Conservation (phyloP, 2,113 vertebrate species). For the Paracanthobrama guichenoti region DNA sequence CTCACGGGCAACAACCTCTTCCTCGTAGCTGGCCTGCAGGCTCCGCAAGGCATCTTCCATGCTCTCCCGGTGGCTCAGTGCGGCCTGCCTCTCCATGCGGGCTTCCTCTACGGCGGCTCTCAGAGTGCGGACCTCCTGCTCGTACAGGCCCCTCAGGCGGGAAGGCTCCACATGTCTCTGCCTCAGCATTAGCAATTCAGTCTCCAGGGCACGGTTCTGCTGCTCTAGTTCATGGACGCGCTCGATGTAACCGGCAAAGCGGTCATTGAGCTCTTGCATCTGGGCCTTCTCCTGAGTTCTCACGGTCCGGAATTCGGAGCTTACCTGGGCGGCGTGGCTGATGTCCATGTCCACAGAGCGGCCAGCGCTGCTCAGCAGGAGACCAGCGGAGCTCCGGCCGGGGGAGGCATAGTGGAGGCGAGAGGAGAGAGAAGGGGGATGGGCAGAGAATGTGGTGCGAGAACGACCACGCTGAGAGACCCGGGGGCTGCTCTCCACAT, state of each 20-base stretch:
- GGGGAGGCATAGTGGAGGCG: constrained; percentile 72
- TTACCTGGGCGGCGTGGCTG: constrained; percentile 71
- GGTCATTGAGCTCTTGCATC: constrained; percentile 78
- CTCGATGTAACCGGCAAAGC: constrained; percentile 79
- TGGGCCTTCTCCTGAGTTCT: constrained; percentile 73
- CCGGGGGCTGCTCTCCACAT: constrained; percentile 68
- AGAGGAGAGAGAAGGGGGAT: constrained; percentile 64
- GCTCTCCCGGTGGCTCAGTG: constrained; percentile 69
- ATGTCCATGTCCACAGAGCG: constrained; percentile 70
- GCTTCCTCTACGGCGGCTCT: constrained; percentile 76
- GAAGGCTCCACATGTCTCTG: constrained; percentile 85
- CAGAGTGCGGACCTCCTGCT: constrained; percentile 71
- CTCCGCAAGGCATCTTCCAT: constrained; percentile 67
- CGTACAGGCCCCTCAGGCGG: constrained; percentile 70
- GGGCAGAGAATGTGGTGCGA: constrained; percentile 68
- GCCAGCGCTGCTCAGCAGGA: constrained; percentile 50
- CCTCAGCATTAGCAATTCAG: constrained; percentile 67
- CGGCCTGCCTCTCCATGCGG: constrained; percentile 71
- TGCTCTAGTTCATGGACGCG: constrained; percentile 77
- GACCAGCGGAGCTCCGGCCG: constrained; percentile 60
- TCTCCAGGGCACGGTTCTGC: constrained; percentile 68
- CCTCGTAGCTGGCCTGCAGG: constrained; percentile 66
- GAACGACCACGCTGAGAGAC: constrained; percentile 66
- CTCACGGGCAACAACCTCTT: constrained; percentile 68
- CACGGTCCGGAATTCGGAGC: constrained; percentile 67